Evolutionary conservation across 1,140 invertebrate species (phyloP), one percentile per base, ranked within the genome.

Genomic region (Mya arenaria): DNA sequence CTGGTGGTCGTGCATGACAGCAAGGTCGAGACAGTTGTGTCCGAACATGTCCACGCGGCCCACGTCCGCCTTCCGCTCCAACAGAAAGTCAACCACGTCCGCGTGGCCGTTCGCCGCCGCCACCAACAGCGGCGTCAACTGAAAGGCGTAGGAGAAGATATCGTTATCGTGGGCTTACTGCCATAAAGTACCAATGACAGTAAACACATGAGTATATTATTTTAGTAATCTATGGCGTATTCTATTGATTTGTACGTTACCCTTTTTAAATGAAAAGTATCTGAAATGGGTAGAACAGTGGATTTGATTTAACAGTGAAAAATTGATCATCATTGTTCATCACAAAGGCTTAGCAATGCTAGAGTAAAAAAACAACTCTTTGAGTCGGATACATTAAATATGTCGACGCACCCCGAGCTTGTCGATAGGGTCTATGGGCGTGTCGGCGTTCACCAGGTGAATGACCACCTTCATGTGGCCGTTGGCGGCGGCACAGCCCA

Each of bases 401-500:
- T 52, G 48, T 8, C 10, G 56, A 72, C 58, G 39, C 81, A 92
- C 93, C 66, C 90, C 91, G 10, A 88, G 85, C 89, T 92, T 92
- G 39, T 92, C 91, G 32, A 86, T 80, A 1, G 90, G 83, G 81
- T 93, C 90, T 32, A 92, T 86, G 23, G 82, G 80, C 36, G 86
- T 84, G 36, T 90, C 91, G 41, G 87, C 79, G 66, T 92, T 91
- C 19, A 93, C 72, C 32, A 93, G 84, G 41, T 89, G 74, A 48
- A 88, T 84, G 25, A 85, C 87, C 30, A 88, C 89, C 15, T 91
- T 87, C 19, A 88, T 82, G 84, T 88, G 88, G 6, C 93, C 93
- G 17, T 86, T 87, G 28, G 88, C 84, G 19, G 93, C 92, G n/a
- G 93, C 92, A 88, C 92, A 93, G 77, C 92, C 92, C 3, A 93